Evolutionary conservation across 2,113 vertebrate species (phyloP), one percentile per base, ranked within the genome.

Genomic region (Sardina pilchardus): DNA sequence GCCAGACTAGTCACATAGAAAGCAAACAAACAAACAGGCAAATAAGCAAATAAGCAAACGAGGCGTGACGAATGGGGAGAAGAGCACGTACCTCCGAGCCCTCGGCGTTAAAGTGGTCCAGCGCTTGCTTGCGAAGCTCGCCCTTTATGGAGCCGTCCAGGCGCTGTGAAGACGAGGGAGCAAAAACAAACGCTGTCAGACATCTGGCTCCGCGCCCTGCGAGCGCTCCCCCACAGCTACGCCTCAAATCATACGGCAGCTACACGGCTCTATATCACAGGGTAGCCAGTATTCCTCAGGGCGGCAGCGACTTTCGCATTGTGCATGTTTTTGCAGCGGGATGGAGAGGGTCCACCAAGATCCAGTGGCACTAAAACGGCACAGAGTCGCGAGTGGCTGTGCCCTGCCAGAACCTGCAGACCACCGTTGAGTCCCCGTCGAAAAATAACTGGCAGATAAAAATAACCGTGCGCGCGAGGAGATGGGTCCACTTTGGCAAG

Each of bases 51-150:
- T 36, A 78, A 8, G 34, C 39, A 78, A 78, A 78, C 71, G 39
- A 36, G 16, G 71, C 12, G 71, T 71, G n/a, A 71, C n/a, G n/a
- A 12, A 71, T n/a, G 63, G 26, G 24, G 63, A 9, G 24, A 71
- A 26, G 8, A 4, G 45, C 83, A 92, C 85, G 81, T 96, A 99
- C 98, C 97, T 99, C 98, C n/a, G 98, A 99, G 88, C 98, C 98
- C 89, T 99, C 98, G 0, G 98, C 98, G 82, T 99, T 99, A 94
- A 99, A 99, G 95, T 99, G 98, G 93, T 99, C 98, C 85, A 99
- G 94, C 0, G 98, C 98, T 94, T 99, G 98, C 90, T 99, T 99
- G 87, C 98, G 95, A 90, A 99, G 96, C 94, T 99, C 98, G 92
- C 98, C 98, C 92, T 98, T 99, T 94, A 99, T 99, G 2, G 98